These are phyloP conservation scores for Mylabris phalerata DNA, from an alignment of 1,140 invertebrate species.

Conservation along the genomic window DNA sequence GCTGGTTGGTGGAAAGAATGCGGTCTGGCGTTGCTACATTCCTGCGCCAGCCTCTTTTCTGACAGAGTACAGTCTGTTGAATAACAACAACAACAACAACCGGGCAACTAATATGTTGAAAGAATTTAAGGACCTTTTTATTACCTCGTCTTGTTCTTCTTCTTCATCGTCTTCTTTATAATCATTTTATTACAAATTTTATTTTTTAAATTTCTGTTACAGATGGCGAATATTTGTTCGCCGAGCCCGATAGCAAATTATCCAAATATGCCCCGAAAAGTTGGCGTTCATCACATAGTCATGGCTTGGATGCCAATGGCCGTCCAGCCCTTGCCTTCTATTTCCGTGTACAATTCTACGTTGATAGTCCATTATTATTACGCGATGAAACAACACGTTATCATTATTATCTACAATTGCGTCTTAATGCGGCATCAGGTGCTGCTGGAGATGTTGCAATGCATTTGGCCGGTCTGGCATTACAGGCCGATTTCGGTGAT, in stretches of 20 bases:
- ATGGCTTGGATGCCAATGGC: slow-evolving; percentile 84
- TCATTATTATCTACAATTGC: slow-evolving; percentile 90
- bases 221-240: slow-evolving; percentile 93
- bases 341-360: slow-evolving; percentile 91
- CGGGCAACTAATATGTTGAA: not conserved
- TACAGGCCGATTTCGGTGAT: slow-evolving; percentile 89
- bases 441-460: slow-evolving; percentile 65
- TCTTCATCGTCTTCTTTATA: not conserved
- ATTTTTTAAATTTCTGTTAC: slow-evolving; percentile 42
- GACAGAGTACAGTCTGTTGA: slow-evolving; percentile 6
- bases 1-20: slow-evolving; percentile 19
- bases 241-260: slow-evolving; percentile 88
- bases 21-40: slow-evolving; percentile 30
- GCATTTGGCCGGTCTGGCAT: slow-evolving; percentile 58
- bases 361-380: slow-evolving; percentile 78
- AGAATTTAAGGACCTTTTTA: not conserved
- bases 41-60: slow-evolving; percentile 19
- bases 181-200: too few species aligned
- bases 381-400: slow-evolving; percentile 85
- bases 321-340: slow-evolving; percentile 83
- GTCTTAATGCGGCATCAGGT: slow-evolving; percentile 74
- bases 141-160: not conserved
- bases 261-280: slow-evolving; percentile 93
- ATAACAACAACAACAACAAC: not conserved
- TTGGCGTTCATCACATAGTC: slow-evolving; percentile 87